phyloP scores from a whole-genome alignment of 2,113 vertebrate species.

The Marmota monax region DNA sequence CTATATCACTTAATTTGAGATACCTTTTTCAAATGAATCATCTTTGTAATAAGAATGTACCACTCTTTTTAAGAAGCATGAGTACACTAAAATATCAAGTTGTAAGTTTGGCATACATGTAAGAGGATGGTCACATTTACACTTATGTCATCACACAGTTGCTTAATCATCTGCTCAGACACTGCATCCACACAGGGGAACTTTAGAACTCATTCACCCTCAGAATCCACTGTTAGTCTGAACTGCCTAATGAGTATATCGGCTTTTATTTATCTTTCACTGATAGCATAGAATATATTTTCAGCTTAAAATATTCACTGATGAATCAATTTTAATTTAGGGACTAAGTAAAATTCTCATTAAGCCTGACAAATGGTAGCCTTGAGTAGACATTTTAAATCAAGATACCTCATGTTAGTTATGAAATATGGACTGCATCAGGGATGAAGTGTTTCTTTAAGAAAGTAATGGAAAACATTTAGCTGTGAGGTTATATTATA shows the following conservation, averaged over 20 bases:
- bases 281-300: constrained; percentile 74
- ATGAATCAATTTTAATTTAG: constrained; percentile 85
- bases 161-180: constrained; percentile 41
- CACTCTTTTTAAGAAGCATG: constrained; percentile 68
- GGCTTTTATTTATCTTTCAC: constrained; percentile 77
- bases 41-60: constrained; percentile 46
- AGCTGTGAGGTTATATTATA: neutral
- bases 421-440: neutral
- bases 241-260: constrained; percentile 71
- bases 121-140: neutral
- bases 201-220: neutral
- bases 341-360: constrained; percentile 82
- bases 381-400: constrained; percentile 74
- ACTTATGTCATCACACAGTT: neutral
- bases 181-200: constrained; percentile 40
- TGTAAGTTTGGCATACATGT: neutral
- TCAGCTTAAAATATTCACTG: constrained; percentile 80
- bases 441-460: constrained; percentile 41
- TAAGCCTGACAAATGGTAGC: constrained; percentile 81
- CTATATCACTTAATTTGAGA: neutral
- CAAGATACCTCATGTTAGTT: constrained; percentile 49
- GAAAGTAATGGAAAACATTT: constrained; percentile 17
- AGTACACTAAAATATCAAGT: constrained; percentile 11
- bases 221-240: constrained; percentile 72
- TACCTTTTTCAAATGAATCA: neutral